These are phyloP conservation scores for Pachycephus smyrnensis DNA, from an alignment of 2,888 invertebrate genomes.

Conservation along the genomic window DNA sequence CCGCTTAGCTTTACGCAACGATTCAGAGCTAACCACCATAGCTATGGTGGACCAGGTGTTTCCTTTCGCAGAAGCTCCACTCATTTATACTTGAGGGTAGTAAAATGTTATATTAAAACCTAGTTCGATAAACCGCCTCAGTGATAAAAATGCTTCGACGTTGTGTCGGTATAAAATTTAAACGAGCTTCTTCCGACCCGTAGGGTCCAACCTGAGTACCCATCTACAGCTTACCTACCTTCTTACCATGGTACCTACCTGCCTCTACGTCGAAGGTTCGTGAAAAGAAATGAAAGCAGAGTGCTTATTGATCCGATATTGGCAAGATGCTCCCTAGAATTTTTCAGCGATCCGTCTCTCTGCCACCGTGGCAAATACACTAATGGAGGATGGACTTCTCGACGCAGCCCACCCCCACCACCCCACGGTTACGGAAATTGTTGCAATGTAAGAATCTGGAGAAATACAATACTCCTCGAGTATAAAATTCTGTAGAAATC, in stretches of 20 bases:
- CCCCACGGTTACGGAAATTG: not conserved
- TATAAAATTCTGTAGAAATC: too few species aligned
- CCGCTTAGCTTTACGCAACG: not conserved
- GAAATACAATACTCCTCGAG: accelerated
- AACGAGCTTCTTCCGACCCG: slow-evolving; percentile 22
- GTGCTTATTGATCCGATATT: slow-evolving; percentile 20
- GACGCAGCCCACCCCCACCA: not conserved
- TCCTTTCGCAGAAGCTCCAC: slow-evolving; percentile 19
- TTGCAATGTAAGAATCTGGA: not conserved
- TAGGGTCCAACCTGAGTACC: not conserved
- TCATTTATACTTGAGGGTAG: slow-evolving; percentile 26
- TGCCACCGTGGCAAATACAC: not conserved
- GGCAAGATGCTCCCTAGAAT: slow-evolving; percentile 15
- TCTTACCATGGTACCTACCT: not conserved
- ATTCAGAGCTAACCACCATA: not conserved
- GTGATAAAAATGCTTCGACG: slow-evolving; percentile 40
- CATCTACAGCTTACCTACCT: not conserved
- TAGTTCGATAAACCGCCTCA: slow-evolving; percentile 35
- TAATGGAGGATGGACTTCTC: not conserved
- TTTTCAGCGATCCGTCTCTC: not conserved
- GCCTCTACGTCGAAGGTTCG: not conserved
- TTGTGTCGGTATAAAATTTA: slow-evolving; percentile 38
- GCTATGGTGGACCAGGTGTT: not conserved
- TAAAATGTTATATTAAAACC: slow-evolving; percentile 34
- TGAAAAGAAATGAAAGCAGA: not conserved